Base-by-base conservation (phyloP, 2,113 vertebrate species). In the Gobiocypris rarus region DNA sequence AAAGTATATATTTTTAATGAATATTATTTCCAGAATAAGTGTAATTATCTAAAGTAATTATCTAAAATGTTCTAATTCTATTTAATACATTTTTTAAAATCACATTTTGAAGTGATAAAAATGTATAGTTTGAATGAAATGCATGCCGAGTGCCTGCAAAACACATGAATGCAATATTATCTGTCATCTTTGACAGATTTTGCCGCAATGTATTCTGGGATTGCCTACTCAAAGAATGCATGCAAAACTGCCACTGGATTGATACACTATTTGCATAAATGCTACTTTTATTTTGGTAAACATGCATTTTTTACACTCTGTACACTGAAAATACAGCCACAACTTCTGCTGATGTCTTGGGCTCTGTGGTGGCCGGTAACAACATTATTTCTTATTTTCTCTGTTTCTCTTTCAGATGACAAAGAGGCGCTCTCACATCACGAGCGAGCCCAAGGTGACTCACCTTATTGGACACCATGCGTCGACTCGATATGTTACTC, bases 381-480 rank as follows among this genome's bases (percentile, higher is more conserved):
- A 9, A 7, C 50, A 41, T 77, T 65, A 80, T 80, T 80, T 52
- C 24, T 19, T 50, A 3, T 45, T 48, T 13, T 65, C 9, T 28
- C 14, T 48, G 5, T 6, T 8, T 79, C 38, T 28, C n/a, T 31
- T 7, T 17, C 15, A 14, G 15, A 15, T 1, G 56, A 78, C 14
- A 50, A 41, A 48, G 59, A 14, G 31, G 1, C 10, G 3, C 9
- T 58, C 45, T 28, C 24, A 26, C 28, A 38, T 38, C 52, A 38
- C 34, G 0, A 38, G 9, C 4, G 19, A 54, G 63, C 65, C 31
- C 79, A 56, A 70, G 79, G 79, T 82, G 17, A 70, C 79, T 70
- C 65, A 17, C 45, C 63, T 70, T 38, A 82, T 54, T 82, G 79
- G 28, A 70, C 38, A 5, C 24, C 0, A 80, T 78, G 54, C 5